A percentile compares a stretch with the other conserved stretches of the same genome.
Conservation (phyloP, 2,113 vertebrate genomes). For the Malaclemys terrapin region DNA sequence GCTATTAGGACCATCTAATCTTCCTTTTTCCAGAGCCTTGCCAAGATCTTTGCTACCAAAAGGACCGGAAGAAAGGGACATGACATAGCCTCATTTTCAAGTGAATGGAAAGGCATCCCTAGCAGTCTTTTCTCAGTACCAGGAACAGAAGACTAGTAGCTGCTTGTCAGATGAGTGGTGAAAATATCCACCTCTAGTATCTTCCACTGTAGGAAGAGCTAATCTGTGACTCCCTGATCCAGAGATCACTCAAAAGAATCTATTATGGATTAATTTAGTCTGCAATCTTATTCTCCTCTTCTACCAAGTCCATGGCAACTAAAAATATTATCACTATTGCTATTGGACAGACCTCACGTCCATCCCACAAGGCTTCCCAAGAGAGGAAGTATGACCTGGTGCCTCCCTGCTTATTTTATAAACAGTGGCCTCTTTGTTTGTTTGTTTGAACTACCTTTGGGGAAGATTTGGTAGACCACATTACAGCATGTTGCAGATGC, state of each 20-base stretch:
- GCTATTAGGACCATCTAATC: neutral
- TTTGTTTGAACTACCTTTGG: neutral
- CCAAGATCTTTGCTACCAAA: neutral
- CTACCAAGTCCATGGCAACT: neutral
- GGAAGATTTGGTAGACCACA: neutral
- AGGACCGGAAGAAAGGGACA: neutral
- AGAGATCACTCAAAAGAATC: neutral
- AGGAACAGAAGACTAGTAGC: neutral
- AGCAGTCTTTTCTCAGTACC: no score
- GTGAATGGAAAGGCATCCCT: neutral
- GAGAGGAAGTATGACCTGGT: neutral
- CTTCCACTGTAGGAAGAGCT: neutral
- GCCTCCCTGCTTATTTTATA: neutral
- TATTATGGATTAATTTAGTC: neutral
- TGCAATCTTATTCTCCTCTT: neutral
- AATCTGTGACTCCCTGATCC: neutral
- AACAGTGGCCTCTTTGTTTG: neutral
- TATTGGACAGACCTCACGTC: neutral
- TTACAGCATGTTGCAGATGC: neutral
- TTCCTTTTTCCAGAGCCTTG: neutral
- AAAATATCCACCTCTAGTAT: neutral
- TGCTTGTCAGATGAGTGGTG: rapidly evolving
- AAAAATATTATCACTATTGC: neutral
- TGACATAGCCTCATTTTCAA: neutral
- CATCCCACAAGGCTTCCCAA: neutral